Conservation (phyloP, 2,888 invertebrate genomes). For the Leucoptera coffeella region DNA sequence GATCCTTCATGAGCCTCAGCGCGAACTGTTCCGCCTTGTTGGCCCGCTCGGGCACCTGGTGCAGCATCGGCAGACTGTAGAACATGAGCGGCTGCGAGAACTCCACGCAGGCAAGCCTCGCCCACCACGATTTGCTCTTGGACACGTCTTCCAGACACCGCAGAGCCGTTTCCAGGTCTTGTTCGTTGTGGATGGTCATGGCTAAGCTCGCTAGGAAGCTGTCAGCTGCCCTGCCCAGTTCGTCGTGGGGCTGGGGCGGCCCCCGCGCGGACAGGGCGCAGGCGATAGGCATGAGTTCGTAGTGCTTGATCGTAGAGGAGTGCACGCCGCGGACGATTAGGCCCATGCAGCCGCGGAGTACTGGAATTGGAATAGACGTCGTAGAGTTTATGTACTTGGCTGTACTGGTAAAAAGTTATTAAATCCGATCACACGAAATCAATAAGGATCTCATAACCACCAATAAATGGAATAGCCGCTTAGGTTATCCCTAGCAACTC, state of each 20-base stretch:
- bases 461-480: too few relatives aligned
- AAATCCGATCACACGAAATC: too few relatives aligned
- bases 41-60: slow-evolving; percentile 31
- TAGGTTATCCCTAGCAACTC: too few relatives aligned
- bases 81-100: slow-evolving; percentile 67
- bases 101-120: slow-evolving; percentile 58
- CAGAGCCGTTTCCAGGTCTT: slow-evolving; percentile 55
- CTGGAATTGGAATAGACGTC: too few relatives aligned
- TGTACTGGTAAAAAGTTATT: too few relatives aligned
- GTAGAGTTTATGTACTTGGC: too few relatives aligned
- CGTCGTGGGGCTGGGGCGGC: slow-evolving; percentile 62
- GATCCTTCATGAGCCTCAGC: slow-evolving; percentile 61
- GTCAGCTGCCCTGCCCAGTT: slow-evolving; percentile 62
- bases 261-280: slow-evolving; percentile 70
- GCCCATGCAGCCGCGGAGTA: slow-evolving; percentile 30
- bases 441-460: too few relatives aligned
- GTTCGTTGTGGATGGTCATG: slow-evolving; percentile 50
- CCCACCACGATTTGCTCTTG: slow-evolving; percentile 59
- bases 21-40: slow-evolving; percentile 59
- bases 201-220: slow-evolving; percentile 63
- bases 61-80: slow-evolving; percentile 62
- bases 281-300: slow-evolving; percentile 55
- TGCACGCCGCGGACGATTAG: slow-evolving; percentile 26
- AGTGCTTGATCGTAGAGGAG: slow-evolving; percentile 48
- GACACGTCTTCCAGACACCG: slow-evolving; percentile 43